Evolutionary conservation across 2,888 invertebrate species (phyloP).

Genomic region (Trissolcus japonicus): DNA sequence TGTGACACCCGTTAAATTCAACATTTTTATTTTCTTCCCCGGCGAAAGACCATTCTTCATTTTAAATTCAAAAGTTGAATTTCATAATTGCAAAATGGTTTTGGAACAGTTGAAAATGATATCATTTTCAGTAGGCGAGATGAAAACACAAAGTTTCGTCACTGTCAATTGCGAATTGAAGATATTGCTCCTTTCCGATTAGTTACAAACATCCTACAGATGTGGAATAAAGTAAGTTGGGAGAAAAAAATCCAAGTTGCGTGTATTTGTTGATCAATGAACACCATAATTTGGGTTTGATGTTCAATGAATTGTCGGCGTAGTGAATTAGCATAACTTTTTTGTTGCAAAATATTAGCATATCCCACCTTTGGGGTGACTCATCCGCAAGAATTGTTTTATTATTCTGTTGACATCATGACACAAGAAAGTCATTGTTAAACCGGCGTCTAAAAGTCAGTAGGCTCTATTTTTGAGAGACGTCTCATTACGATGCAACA

Average conservation of each 20-base stretch:
- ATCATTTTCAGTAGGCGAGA: too few species aligned
- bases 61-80: too few species aligned
- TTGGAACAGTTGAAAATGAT: too few species aligned
- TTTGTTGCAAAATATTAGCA: conserved; percentile 30
- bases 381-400: conserved; percentile 27
- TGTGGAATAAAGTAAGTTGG: background rate
- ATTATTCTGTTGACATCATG: conserved; percentile 15
- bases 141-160: too few species aligned
- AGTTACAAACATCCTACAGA: background rate
- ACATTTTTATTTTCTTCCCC: too few species aligned
- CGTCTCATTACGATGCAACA: background rate
- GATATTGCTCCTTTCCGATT: too few species aligned
- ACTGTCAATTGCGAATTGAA: too few species aligned
- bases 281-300: conserved; percentile 8
- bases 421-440: conserved; percentile 3
- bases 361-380: conserved; percentile 20
- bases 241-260: background rate
- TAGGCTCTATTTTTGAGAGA: background rate
- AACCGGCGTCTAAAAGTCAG: background rate
- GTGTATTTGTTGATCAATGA: conserved; percentile 17
- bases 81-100: too few species aligned
- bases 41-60: too few species aligned
- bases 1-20: too few species aligned
- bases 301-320: conserved; percentile 12
- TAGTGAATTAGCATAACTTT: conserved; percentile 27